A percentile compares a stretch with the other conserved stretches of the same genome.
phyloP scores from a whole-genome alignment of 2,797 vertebrate genomes.

The Lindbergichthys nudifrons region DNA sequence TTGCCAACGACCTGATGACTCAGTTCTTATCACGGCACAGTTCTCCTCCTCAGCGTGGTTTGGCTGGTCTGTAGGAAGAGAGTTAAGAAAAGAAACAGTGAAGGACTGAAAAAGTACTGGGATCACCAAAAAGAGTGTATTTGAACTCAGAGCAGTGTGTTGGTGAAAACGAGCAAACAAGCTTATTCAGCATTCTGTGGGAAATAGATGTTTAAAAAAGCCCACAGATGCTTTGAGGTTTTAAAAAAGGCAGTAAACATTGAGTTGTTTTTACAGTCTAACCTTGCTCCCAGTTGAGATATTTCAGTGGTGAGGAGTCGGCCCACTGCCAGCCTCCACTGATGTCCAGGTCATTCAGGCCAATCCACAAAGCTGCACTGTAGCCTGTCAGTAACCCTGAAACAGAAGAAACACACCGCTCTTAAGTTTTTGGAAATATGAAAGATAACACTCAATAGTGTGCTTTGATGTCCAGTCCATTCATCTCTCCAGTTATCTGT shows the following conservation, averaged over 20 bases:
- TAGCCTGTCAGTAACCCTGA: constrained; percentile 91
- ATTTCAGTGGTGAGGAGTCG: constrained; percentile 94
- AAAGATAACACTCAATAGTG: background rate
- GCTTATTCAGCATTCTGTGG: constrained; percentile 37
- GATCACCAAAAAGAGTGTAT: constrained; percentile 9
- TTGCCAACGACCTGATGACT: constrained; percentile 94
- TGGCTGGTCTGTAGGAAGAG: constrained; percentile 88
- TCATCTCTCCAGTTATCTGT: background rate
- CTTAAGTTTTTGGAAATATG: background rate
- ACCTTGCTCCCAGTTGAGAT: constrained; percentile 98
- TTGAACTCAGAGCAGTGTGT: constrained; percentile 24
- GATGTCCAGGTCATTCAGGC: constrained; percentile 96
- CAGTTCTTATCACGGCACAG: constrained; percentile 93
- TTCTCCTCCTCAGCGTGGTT: constrained; percentile 92
- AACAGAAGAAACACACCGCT: constrained; percentile 28
- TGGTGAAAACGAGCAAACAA: constrained; percentile 38
- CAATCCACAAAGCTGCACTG: constrained; percentile 95
- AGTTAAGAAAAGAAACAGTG: background rate
- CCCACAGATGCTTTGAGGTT: constrained; percentile 27
- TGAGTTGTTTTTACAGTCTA: constrained; percentile 65
- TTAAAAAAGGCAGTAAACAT: constrained; percentile 24
- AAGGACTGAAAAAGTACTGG: constrained; percentile 20
- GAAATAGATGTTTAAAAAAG: constrained; percentile 27
- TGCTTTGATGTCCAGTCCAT: background rate
- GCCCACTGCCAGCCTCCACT: constrained; percentile 99